These are phyloP conservation scores for Oscheius myriophilus DNA, from an alignment of 2,888 invertebrate genomes.

Conservation along the genomic window DNA sequence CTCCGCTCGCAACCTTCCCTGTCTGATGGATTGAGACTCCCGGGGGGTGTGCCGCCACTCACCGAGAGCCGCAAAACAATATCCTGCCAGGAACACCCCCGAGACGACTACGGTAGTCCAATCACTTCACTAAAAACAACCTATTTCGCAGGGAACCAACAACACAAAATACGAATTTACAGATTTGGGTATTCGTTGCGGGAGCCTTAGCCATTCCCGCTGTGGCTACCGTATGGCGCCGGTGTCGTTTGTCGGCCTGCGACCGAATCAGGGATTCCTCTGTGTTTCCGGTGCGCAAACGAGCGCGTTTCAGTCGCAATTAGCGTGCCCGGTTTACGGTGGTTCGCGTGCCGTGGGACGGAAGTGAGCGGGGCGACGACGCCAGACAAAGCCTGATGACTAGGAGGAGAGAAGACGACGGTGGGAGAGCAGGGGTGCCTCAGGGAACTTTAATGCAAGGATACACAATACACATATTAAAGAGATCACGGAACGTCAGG, in stretches of 20 bases:
- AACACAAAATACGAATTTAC: too few relatives aligned
- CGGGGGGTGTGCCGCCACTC: slow-evolving; percentile 25
- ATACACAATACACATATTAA: too few relatives aligned
- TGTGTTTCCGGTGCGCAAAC: slow-evolving; percentile 28
- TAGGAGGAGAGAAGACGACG: background rate
- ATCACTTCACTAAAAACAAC: slow-evolving; percentile 16
- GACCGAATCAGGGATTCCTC: slow-evolving; percentile 23
- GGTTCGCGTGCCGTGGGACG: slow-evolving; percentile 26
- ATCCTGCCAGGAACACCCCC: slow-evolving; percentile 27
- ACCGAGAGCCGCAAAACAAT: slow-evolving; percentile 28
- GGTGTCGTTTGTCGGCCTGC: slow-evolving; percentile 3
- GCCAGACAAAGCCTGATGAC: slow-evolving; percentile 2
- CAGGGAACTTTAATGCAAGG: too few relatives aligned
- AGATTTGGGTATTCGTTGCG: background rate
- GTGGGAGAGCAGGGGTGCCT: too few relatives aligned
- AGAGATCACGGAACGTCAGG: too few relatives aligned
- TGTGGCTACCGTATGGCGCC: slow-evolving; percentile 8
- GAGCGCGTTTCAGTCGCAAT: slow-evolving; percentile 30
- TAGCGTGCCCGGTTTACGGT: slow-evolving; percentile 25
- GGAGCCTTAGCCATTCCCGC: background rate
- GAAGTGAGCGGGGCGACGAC: slow-evolving; percentile 11
- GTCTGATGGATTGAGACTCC: slow-evolving; percentile 22
- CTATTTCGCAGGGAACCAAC: too few relatives aligned
- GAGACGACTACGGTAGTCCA: slow-evolving; percentile 25
- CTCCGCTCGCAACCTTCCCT: slow-evolving; percentile 27